A percentile compares a stretch with the other conserved stretches of the same genome.
These are phyloP conservation scores for Caiman crocodilus DNA, from an alignment of 2,797 vertebrate genomes.

Conservation along the genomic window DNA sequence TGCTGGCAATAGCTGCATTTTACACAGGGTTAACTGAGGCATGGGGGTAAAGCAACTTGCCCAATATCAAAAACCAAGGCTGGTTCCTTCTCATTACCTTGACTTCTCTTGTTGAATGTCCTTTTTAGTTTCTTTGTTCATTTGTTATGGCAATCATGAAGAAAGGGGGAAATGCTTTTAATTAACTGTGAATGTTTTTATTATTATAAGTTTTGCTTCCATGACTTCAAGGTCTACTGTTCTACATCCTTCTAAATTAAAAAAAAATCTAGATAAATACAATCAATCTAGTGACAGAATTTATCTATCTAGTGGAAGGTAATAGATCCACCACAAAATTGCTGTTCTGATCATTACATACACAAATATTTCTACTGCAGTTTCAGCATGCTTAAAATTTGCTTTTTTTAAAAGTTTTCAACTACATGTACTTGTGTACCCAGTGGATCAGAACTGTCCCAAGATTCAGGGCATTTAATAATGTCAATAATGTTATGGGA, in stretches of 20 bases:
- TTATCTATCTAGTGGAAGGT: slow-evolving; percentile 18
- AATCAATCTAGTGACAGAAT: slow-evolving; percentile 57
- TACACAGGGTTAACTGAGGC: slow-evolving; percentile 50
- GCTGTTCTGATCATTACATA: not conserved
- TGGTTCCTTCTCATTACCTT: slow-evolving; percentile 37
- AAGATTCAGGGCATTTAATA: not conserved
- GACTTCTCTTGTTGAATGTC: slow-evolving; percentile 33
- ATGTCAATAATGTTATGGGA: not conserved
- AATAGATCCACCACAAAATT: not conserved
- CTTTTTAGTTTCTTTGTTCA: slow-evolving; percentile 39
- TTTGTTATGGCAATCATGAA: slow-evolving; percentile 33
- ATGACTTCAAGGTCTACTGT: slow-evolving; percentile 12
- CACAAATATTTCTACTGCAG: slow-evolving; percentile 26
- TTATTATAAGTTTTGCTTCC: not conserved
- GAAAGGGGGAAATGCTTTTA: slow-evolving; percentile 25
- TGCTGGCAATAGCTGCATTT: not conserved
- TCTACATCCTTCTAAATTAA: not conserved
- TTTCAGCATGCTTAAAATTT: not conserved
- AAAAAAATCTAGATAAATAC: not conserved
- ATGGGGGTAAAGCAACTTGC: slow-evolving; percentile 31
- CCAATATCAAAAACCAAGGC: slow-evolving; percentile 41
- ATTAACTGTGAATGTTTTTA: not conserved
- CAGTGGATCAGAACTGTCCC: not conserved
- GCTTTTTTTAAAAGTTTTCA: not conserved
- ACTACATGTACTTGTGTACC: not conserved